phyloP scores from a whole-genome alignment of 2,113 vertebrate genomes.

The Cryptotis parvus region DNA sequence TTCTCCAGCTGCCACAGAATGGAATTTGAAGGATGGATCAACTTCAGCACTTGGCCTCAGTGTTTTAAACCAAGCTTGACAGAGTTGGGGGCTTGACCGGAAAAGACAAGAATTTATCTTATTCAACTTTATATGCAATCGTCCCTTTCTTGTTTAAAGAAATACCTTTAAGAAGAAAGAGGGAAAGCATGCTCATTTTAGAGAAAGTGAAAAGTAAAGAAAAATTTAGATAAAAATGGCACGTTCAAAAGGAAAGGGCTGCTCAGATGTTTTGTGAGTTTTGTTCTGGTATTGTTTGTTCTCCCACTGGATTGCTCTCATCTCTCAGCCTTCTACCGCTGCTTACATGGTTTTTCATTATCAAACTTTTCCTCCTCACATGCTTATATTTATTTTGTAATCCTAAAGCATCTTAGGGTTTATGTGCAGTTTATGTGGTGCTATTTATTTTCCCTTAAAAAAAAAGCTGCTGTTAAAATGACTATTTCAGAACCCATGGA shows the following conservation, averaged over 20 bases:
- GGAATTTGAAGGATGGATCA: background rate
- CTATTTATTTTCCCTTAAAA: conserved; percentile 49
- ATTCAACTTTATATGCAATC: background rate
- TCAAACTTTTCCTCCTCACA: background rate
- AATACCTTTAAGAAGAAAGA: conserved; percentile 1
- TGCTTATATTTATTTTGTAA: conserved; percentile 27
- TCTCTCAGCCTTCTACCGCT: fast-evolving
- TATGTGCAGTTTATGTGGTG: conserved; percentile 41
- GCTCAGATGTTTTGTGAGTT: background rate
- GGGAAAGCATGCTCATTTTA: background rate
- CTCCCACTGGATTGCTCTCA: background rate
- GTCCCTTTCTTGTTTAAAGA: background rate
- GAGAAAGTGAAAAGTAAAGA: conserved; percentile 4
- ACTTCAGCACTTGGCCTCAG: background rate
- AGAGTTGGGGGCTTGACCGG: background rate
- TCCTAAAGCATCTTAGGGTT: background rate
- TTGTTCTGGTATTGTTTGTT: background rate
- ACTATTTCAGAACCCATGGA: conserved; percentile 69
- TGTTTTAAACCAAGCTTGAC: background rate
- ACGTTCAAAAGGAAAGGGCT: background rate
- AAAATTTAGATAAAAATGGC: background rate
- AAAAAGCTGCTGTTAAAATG: conserved; percentile 70
- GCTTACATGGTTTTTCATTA: background rate
- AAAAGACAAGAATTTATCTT: background rate
- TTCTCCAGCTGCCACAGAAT: background rate